Percentiles rank a stretch among this genome's conserved stretches.
Evolutionary conservation across 2,888 invertebrate species (phyloP).

Genomic region (Euspilapteryx auroguttella): DNA sequence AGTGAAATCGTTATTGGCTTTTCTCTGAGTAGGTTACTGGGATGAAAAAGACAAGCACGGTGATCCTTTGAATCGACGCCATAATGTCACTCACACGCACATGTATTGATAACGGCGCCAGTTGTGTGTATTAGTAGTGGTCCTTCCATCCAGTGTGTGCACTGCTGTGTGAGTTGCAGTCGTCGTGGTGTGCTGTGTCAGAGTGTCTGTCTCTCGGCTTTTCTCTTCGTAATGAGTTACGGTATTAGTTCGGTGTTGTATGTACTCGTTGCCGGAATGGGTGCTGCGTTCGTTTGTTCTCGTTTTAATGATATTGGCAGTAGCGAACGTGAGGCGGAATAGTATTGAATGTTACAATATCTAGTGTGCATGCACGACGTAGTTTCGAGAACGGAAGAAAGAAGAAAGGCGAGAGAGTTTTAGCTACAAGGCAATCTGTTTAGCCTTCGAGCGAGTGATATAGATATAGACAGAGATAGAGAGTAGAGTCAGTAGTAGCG

Average conservation of each 20-base stretch:
- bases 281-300: conserved; percentile 1
- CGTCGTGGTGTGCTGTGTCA: conserved; percentile 7
- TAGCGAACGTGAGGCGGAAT: conserved; percentile 50
- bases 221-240: too few relatives aligned
- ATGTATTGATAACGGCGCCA: conserved; percentile 67
- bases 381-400: conserved; percentile 53
- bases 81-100: conserved; percentile 66
- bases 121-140: conserved; percentile 39
- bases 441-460: conserved; percentile 53
- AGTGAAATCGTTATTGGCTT: too few relatives aligned
- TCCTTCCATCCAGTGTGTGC: conserved; percentile 3
- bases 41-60: conserved; percentile 27
- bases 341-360: conserved; percentile 54
- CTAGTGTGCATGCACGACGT: conserved; percentile 61
- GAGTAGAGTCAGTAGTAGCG: conserved; percentile 21
- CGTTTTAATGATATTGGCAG: conserved; percentile 30
- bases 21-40: too few relatives aligned
- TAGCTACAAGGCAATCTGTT: conserved; percentile 52
- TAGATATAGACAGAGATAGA: conserved; percentile 31
- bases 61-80: conserved; percentile 19
- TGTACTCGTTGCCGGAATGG: too few relatives aligned
- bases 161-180: conserved; percentile 18
- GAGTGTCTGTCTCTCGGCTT: too few relatives aligned
- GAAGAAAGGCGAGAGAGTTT: conserved; percentile 50
- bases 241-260: too few relatives aligned